Conservation (phyloP, 92 coral and sea anemone species). For the Palythoa grandis region DNA sequence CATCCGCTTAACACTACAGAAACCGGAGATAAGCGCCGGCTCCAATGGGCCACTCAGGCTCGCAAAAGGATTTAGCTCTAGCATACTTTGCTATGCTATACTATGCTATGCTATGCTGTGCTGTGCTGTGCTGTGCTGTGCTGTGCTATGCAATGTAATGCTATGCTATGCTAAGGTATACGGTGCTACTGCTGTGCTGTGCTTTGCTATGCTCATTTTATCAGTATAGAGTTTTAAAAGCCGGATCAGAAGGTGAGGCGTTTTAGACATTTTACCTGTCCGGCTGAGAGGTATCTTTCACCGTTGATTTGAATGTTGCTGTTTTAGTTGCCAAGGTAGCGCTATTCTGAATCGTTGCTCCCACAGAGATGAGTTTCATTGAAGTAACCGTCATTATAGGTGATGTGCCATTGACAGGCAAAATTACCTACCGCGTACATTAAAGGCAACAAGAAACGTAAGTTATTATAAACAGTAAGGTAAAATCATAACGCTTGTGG, state of each 20-base stretch:
- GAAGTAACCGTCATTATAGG: conserved; percentile 75
- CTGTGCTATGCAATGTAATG: background rate
- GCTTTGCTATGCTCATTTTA: background rate
- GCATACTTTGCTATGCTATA: background rate
- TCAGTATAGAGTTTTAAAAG: background rate
- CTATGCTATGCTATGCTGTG: background rate
- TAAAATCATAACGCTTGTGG: too few relatives aligned
- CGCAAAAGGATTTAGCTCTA: too few relatives aligned
- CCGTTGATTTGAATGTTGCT: conserved; percentile 54
- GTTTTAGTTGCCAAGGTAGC: conserved; percentile 1
- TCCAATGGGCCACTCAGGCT: too few relatives aligned
- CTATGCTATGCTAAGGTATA: background rate
- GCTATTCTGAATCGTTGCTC: conserved; percentile 56
- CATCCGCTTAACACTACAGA: too few relatives aligned
- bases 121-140: background rate
- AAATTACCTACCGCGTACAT: conserved; percentile 61
- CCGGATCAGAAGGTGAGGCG: too few relatives aligned
- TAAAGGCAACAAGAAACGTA: background rate
- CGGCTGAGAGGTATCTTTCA: conserved; percentile 23
- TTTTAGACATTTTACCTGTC: background rate
- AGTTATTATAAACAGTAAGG: background rate
- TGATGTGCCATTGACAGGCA: conserved; percentile 69
- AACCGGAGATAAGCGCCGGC: too few relatives aligned
- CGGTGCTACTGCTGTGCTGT: background rate
- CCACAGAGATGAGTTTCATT: conserved; percentile 58